Evolutionary conservation across 37 sponge, comb jelly and placozoan genomes (phyloP), one percentile per base, ranked within the genome.

Genomic region (Oscarella lobularis): DNA sequence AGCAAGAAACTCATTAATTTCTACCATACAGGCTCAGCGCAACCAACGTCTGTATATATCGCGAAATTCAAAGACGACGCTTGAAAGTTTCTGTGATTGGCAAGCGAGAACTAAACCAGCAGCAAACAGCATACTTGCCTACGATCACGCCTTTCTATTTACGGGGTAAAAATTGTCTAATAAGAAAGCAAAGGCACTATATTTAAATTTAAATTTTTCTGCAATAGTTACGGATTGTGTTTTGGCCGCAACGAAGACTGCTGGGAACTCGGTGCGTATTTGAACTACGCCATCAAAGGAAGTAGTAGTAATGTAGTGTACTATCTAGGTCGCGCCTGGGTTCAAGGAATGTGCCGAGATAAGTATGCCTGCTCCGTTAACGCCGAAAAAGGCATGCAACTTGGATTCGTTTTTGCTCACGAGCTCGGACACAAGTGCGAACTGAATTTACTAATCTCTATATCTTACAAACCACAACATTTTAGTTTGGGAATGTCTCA

Each of bases 381-480:
- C 31, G 31, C 29, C 29, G 71, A 68, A 5, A 14, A 14, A 20
- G 71, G 71, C 31, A 4, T 68, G 6, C 6, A 68, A 4, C 6
- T 14, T 32, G 71, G 29, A 68, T 68, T 68, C 31, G 71, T 68
- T 5, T 68, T 68, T 4, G 71, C 71, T 29, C 71, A 68, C 31
- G 71, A 68, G 31, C 71, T 68, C 31, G 71, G 71, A 29, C 71
- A 68, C 31, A 68, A 68, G 71, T 68, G 4, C 6, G 71, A 34
- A 34, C n/a, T n/a, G n/a, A n/a, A n/a, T n/a, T n/a, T 48, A 27
- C 14, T 27, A 48, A 48, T 48, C n/a, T n/a, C n/a, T n/a, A n/a
- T n/a, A n/a, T n/a, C n/a, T n/a, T 48, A 48, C 20, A 48, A 48
- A 20, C 9, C 20, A 27, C 20, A 9, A 27, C 9, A 48, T 20